Base-by-base conservation (phyloP, 2,797 vertebrate genomes). In the Pelodytes ibericus region DNA sequence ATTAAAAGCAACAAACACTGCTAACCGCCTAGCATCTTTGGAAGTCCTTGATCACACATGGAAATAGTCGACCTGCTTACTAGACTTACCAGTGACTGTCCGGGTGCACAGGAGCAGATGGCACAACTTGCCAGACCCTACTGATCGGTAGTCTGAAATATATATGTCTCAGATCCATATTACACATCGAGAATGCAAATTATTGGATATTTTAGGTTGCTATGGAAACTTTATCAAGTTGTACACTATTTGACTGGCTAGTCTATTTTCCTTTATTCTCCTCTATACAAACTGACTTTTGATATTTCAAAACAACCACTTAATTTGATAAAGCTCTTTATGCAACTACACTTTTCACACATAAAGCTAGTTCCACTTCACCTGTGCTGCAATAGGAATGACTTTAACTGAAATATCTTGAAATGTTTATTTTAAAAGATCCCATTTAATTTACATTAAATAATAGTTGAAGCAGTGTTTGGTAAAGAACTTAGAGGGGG, bases 171-270 rank as follows among this genome's bases (percentile, higher is more conserved):
- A n/a, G n/a, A n/a, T n/a, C n/a, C n/a, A n/a, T n/a, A 44, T 16
- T 53, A 7, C 20, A 53, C 5, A 22, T 53, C 24, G n/a, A 53
- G n/a, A 11, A 53, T 22, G 16, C 20, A 22, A 53, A 53, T 53
- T 53, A 20, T 20, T 53, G 49, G 49, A 53, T 53, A 53, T 53
- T 53, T 53, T 7, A 20, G n/a, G 49, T 53, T n/a, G 49, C 20
- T 11, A 53, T 53, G 16, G 49, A 53, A 53, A 53, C 49, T 22
- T 53, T 53, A 53, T 53, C 20, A 25, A 53, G 20, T 16, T 53
- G 49, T 24, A 22, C 49, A 44, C 13, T 44, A 7, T 44, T 44
- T 44, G 41, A 16, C 41, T 44, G 7, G 18, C 0, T 44, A 15
- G 41, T 44, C 41, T 44, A 16, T 44, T 44, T 44, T 44, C 18